Percentiles rank a stretch among this genome's conserved stretches.
phyloP scores from a whole-genome alignment of 1,140 invertebrate species.

The Cydia pomonella region DNA sequence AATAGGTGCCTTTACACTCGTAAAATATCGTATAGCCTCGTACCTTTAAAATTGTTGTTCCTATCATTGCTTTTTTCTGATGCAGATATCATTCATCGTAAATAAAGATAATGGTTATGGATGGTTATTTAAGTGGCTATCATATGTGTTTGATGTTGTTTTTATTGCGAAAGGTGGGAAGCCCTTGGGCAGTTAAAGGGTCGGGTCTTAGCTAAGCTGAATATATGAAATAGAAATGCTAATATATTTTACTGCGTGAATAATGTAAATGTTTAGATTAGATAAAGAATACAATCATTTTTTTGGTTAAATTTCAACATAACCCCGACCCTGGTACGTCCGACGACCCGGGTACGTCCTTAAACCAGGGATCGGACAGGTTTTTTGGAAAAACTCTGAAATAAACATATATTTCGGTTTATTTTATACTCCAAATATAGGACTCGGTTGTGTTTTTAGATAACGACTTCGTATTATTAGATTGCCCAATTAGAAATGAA shows the following conservation, averaged over 20 bases:
- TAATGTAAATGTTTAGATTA: not conserved
- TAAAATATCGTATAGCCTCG: too few relatives aligned
- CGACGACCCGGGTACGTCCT: too few relatives aligned
- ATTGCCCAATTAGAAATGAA: too few relatives aligned
- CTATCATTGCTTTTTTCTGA: not conserved
- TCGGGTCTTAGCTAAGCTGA: slow-evolving; percentile 22
- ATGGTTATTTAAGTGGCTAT: slow-evolving; percentile 30
- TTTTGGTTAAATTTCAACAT: not conserved
- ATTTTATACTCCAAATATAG: too few relatives aligned
- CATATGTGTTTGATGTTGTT: slow-evolving; percentile 28
- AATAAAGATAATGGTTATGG: slow-evolving; percentile 31
- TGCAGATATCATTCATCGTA: slow-evolving; percentile 24
- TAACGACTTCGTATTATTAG: too few relatives aligned
- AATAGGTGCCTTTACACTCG: too few relatives aligned
- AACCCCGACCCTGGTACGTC: too few relatives aligned
- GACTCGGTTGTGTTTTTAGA: too few relatives aligned
- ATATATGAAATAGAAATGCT: not conserved
- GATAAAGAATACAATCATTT: not conserved
- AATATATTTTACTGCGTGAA: not conserved
- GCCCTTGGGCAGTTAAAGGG: slow-evolving; percentile 31
- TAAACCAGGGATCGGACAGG: too few relatives aligned
- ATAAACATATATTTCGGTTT: too few relatives aligned
- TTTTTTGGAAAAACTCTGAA: too few relatives aligned
- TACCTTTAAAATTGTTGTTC: not conserved
- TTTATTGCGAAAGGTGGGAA: slow-evolving; percentile 29